Evolutionary conservation across 2,888 invertebrate species (phyloP).

Genomic region (Calliscelio sp.): DNA sequence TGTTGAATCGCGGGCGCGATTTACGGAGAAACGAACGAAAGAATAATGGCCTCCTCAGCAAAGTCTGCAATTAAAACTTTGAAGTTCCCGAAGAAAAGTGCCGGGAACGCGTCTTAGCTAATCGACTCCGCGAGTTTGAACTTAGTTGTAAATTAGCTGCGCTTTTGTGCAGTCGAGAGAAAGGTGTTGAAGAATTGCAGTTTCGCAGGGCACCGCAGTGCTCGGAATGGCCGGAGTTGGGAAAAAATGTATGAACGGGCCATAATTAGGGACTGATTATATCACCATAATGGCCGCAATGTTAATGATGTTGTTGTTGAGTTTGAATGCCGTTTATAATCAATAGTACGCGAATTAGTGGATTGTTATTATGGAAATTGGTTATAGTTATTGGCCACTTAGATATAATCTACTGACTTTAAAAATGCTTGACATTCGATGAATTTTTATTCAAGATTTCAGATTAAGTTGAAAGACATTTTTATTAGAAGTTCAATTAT

Average conservation of each 20-base stretch:
- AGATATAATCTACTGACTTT: too few relatives aligned
- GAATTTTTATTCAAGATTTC: too few relatives aligned
- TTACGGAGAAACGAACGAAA: conserved; percentile 77
- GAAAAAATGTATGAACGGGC: conserved; percentile 50
- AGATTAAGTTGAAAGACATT: too few relatives aligned
- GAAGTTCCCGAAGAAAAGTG: conserved; percentile 70
- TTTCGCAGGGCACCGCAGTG: background rate
- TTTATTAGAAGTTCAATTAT: too few relatives aligned
- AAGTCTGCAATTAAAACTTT: conserved; percentile 82
- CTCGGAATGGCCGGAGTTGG: background rate
- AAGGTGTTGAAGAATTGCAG: conserved; percentile 61
- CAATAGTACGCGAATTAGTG: conserved; percentile 15
- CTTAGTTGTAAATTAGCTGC: conserved; percentile 70
- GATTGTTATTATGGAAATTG: conserved; percentile 20
- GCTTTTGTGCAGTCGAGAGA: conserved; percentile 44
- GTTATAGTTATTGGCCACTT: conserved; percentile 22
- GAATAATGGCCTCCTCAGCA: conserved; percentile 84
- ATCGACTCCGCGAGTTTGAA: conserved; percentile 69
- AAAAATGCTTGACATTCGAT: too few relatives aligned
- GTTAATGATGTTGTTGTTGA: conserved; percentile 46
- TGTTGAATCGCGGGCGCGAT: conserved; percentile 66
- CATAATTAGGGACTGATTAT: conserved; percentile 44
- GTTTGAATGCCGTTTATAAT: conserved; percentile 29
- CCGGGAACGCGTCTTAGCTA: conserved; percentile 59
- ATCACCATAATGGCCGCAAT: conserved; percentile 31